Evolutionary conservation across 2,113 vertebrate genomes (phyloP).

Genomic region (Mesocricetus auratus): DNA sequence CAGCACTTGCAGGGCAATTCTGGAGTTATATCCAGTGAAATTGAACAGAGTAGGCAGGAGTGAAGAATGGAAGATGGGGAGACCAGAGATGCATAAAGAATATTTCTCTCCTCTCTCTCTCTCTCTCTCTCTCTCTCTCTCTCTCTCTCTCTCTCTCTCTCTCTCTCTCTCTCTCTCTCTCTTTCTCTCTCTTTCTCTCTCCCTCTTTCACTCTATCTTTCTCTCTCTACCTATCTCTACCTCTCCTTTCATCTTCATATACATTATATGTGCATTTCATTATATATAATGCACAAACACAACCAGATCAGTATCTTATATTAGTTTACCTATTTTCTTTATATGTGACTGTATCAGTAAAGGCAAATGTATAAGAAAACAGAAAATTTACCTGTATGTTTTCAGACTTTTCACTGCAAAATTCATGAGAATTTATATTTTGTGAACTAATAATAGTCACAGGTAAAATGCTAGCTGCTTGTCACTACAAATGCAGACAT

Average conservation of each 20-base stretch:
- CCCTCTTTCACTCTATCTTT: no score
- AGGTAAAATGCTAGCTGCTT: not conserved
- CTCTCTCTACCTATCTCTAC: no score
- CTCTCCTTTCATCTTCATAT: not conserved
- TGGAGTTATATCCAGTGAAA: not conserved
- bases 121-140: no score
- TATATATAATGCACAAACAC: not conserved
- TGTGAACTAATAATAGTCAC: not conserved
- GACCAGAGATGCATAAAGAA: not conserved
- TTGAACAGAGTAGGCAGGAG: not conserved
- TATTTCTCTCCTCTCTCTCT: no score
- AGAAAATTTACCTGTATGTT: not conserved
- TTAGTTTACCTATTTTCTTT: not conserved
- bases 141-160: no score
- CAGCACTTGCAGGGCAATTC: not conserved
- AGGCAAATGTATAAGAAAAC: not conserved
- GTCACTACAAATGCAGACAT: not conserved
- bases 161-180: no score
- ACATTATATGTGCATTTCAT: not conserved
- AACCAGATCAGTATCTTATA: not conserved
- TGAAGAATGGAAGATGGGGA: not conserved
- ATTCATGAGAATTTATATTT: not conserved
- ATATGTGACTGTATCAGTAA: not conserved
- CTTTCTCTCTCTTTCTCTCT: no score
- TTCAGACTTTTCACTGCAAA: not conserved